These are phyloP conservation scores for Falco naumanni DNA, from an alignment of 2,797 vertebrate species.

Conservation along the genomic window DNA sequence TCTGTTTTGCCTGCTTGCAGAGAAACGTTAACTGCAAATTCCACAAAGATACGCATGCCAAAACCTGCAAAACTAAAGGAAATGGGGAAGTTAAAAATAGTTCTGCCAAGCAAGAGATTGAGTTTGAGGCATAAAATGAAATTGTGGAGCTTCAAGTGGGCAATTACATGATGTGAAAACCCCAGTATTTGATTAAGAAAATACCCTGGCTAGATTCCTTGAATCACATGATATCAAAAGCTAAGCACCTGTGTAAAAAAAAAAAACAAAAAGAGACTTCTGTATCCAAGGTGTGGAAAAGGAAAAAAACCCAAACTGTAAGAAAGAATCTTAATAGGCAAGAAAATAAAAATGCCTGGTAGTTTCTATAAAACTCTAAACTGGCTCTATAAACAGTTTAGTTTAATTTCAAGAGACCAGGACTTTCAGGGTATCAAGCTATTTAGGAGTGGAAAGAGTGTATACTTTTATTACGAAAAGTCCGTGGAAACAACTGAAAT, in stretches of 20 bases:
- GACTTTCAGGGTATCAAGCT: not conserved
- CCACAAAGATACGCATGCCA: not conserved
- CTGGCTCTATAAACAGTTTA: constrained; percentile 56
- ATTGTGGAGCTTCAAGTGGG: constrained; percentile 13
- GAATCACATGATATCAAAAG: constrained; percentile 58
- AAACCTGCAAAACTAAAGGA: not conserved
- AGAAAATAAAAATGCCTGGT: constrained; percentile 43
- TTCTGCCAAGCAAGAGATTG: not conserved
- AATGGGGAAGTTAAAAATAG: constrained; percentile 4
- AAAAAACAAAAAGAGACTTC: not conserved
- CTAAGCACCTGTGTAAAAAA: constrained; percentile 64
- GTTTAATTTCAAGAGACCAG: constrained; percentile 50
- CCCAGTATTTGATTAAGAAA: constrained; percentile 48
- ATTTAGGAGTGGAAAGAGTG: not conserved
- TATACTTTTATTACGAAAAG: not conserved
- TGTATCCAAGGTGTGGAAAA: constrained; percentile 25
- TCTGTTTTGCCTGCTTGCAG: not conserved
- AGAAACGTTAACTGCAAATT: not conserved
- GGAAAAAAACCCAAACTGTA: not conserved
- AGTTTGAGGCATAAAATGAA: not conserved
- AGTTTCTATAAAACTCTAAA: constrained; percentile 57
- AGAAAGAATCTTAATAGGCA: constrained; percentile 13
- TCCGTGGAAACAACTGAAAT: constrained; percentile 52
- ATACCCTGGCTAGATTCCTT: constrained; percentile 51
- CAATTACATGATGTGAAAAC: constrained; percentile 7